Conservation (phyloP, 2,113 vertebrate species). For the Machaerirhynchus nigripectus region DNA sequence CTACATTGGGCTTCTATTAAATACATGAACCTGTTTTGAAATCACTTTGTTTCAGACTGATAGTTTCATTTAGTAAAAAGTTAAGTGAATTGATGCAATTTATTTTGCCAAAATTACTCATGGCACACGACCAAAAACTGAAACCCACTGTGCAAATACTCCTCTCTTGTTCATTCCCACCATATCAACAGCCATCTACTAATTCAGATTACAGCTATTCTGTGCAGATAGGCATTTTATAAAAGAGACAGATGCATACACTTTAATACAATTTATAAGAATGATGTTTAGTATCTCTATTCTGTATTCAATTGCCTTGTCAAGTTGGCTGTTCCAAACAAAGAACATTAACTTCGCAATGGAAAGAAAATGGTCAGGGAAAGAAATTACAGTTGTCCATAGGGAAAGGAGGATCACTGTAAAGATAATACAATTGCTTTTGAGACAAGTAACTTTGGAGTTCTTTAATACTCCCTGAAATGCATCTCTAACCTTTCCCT, state of each 20-base stretch:
- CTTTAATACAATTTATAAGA: neutral
- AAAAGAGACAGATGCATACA: neutral
- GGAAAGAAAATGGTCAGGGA: neutral
- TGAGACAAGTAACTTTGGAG: neutral
- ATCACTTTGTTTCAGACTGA: neutral
- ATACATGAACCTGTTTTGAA: neutral
- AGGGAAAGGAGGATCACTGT: neutral
- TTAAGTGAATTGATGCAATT: neutral
- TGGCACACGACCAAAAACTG: neutral
- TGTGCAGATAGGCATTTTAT: neutral
- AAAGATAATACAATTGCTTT: neutral
- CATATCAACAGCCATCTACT: neutral
- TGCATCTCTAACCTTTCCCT: neutral
- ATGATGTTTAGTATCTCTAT: neutral
- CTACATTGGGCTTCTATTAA: neutral
- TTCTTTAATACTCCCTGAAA: slow-evolving; percentile 5
- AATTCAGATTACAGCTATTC: neutral
- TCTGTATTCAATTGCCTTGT: neutral
- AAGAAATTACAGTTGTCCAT: neutral
- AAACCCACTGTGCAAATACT: neutral
- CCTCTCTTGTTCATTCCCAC: neutral
- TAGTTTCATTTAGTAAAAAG: neutral
- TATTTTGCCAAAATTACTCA: neutral
- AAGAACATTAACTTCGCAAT: neutral
- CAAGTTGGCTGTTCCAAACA: neutral